phyloP scores from a whole-genome alignment of 2,888 invertebrate genomes.

The Megalurothrips usitatus region DNA sequence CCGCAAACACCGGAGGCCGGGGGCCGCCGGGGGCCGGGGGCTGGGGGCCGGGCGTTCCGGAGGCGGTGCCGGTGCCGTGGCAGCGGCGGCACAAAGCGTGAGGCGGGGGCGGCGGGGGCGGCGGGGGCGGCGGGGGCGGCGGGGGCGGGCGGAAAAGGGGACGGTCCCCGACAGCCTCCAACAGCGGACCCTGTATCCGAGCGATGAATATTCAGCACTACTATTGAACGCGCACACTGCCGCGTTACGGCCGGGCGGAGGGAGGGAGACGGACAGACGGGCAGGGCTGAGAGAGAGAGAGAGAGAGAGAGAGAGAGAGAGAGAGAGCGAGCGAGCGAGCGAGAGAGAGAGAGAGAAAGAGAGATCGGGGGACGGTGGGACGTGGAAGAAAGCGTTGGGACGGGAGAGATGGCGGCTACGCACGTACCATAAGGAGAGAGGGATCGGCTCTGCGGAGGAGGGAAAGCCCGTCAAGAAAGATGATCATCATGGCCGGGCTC shows the following conservation, averaged over 20 bases:
- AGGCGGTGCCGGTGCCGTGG: background rate
- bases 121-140: background rate
- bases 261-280: background rate
- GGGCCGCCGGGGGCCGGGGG: background rate
- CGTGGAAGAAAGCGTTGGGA: too few species aligned
- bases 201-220: slow-evolving; percentile 20
- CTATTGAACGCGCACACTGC: slow-evolving; percentile 14
- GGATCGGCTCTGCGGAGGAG: too few species aligned
- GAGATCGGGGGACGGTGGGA: too few species aligned
- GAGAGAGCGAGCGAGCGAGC: background rate
- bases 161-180: background rate
- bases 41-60: background rate
- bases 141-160: background rate
- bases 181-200: slow-evolving; percentile 1
- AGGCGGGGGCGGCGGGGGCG: background rate
- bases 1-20: background rate
- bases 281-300: background rate
- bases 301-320: background rate
- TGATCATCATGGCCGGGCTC: too few species aligned
- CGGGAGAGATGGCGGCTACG: too few species aligned
- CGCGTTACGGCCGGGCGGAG: background rate
- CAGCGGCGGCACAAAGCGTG: background rate
- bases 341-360: background rate
- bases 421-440: too few species aligned
- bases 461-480: too few species aligned